A percentile compares a stretch with the other conserved stretches of the same genome.
These are phyloP conservation scores for Corythornis leucogaster DNA, from an alignment of 2,797 vertebrate species.

Conservation along the genomic window DNA sequence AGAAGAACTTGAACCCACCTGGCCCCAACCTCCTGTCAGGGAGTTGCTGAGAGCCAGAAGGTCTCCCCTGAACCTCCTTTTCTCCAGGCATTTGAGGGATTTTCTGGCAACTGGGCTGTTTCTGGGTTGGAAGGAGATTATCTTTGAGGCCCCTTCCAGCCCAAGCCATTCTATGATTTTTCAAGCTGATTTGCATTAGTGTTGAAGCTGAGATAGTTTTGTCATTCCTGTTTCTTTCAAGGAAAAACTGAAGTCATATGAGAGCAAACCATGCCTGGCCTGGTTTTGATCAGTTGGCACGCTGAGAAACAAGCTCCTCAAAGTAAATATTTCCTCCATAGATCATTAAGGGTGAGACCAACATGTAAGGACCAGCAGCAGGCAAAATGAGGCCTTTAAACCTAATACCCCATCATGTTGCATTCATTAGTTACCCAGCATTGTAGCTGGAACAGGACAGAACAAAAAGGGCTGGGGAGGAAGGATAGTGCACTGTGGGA, in stretches of 20 bases:
- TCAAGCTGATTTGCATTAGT: constrained; percentile 29
- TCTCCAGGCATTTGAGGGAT: no score
- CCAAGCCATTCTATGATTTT: neutral
- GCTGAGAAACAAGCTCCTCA: constrained; percentile 49
- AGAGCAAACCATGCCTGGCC: constrained; percentile 22
- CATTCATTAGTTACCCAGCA: constrained; percentile 57
- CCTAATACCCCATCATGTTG: constrained; percentile 44
- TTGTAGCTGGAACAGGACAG: neutral
- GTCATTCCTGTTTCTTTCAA: neutral
- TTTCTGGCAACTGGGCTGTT: no score
- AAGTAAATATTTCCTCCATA: constrained; percentile 68
- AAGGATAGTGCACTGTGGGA: neutral
- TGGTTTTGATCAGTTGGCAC: constrained; percentile 58
- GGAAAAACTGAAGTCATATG: constrained; percentile 40
- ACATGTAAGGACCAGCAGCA: constrained; percentile 52
- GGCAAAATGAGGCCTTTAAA: constrained; percentile 53
- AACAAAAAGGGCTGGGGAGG: neutral
- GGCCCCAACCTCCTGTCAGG: no score
- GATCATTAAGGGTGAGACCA: constrained; percentile 56
- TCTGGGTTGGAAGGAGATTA: no score
- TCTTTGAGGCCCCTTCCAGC: no score
- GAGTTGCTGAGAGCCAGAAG: no score
- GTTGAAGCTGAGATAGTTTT: neutral
- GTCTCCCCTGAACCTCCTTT: no score
- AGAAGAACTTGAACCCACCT: no score